Conservation (phyloP, 2,888 invertebrate genomes). For the Drosophila barbarae region DNA sequence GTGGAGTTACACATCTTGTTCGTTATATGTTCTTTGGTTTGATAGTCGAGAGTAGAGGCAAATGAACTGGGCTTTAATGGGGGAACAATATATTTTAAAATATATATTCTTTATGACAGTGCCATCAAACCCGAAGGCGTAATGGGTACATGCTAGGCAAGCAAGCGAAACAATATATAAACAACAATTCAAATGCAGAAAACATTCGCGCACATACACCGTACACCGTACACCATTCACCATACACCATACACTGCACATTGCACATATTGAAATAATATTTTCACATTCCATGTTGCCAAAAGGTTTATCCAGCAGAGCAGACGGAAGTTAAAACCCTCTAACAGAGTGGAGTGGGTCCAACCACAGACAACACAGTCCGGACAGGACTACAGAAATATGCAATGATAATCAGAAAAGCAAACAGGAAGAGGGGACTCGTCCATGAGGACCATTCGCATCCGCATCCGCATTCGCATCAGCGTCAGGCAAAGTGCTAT, state of each 20-base stretch:
- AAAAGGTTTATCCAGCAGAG: slow-evolving; percentile 29
- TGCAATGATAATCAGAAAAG: slow-evolving; percentile 59
- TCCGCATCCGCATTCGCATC: slow-evolving; percentile 7
- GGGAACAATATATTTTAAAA: neutral
- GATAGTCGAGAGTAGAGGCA: neutral
- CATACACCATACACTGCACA: neutral
- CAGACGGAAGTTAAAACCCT: slow-evolving; percentile 29
- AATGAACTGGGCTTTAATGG: neutral
- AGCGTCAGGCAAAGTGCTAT: slow-evolving; percentile 17
- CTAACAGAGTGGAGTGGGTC: slow-evolving; percentile 13
- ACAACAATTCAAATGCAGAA: slow-evolving; percentile 38
- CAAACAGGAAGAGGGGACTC: slow-evolving; percentile 45
- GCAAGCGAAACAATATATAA: slow-evolving; percentile 25
- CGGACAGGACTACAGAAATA: slow-evolving; percentile 42
- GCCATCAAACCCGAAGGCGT: neutral
- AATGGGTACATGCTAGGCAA: slow-evolving; percentile 2
- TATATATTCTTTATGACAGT: neutral
- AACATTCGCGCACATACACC: slow-evolving; percentile 14
- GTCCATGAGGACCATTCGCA: slow-evolving; percentile 15
- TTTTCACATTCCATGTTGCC: slow-evolving; percentile 50
- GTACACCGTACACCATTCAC: neutral
- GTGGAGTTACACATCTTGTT: neutral
- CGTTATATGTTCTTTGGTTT: neutral
- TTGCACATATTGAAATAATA: slow-evolving; percentile 45
- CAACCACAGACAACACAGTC: slow-evolving; percentile 16